Conservation (phyloP, 2,888 invertebrate species). For the Epiblema foenella region DNA sequence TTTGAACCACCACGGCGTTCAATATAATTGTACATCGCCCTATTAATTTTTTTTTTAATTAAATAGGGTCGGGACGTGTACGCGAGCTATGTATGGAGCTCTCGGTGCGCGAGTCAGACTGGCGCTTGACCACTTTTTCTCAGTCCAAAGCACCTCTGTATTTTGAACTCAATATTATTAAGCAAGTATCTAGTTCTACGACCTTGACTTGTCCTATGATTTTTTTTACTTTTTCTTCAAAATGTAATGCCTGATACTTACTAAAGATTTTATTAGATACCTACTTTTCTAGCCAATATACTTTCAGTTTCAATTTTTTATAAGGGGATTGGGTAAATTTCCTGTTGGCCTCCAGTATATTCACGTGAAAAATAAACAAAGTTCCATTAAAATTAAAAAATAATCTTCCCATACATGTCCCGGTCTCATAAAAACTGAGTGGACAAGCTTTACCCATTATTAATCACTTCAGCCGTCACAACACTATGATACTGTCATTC, state of each 20-base stretch:
- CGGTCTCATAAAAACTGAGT: constrained; percentile 68
- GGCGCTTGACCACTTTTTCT: no score
- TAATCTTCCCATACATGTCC: constrained; percentile 64
- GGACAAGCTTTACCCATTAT: constrained; percentile 80
- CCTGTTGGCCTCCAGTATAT: not conserved
- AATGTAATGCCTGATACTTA: not conserved
- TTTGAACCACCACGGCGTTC: no score
- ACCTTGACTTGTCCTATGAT: no score
- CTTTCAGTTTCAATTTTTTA: not conserved
- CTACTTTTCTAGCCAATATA: not conserved
- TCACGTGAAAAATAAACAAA: constrained; percentile 18
- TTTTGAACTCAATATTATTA: no score
- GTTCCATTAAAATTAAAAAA: constrained; percentile 48
- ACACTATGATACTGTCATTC: constrained; percentile 82
- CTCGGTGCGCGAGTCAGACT: no score
- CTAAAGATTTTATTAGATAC: not conserved
- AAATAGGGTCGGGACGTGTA: no score
- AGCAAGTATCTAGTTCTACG: no score
- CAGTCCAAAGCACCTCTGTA: no score
- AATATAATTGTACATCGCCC: no score
- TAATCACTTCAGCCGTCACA: constrained; percentile 83
- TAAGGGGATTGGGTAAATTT: not conserved
- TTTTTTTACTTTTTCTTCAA: no score
- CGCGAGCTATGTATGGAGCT: no score
- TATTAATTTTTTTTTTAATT: no score